Evolutionary conservation across 23 tunicate genomes (phyloP).

Genomic region (Phallusia fumigata): DNA sequence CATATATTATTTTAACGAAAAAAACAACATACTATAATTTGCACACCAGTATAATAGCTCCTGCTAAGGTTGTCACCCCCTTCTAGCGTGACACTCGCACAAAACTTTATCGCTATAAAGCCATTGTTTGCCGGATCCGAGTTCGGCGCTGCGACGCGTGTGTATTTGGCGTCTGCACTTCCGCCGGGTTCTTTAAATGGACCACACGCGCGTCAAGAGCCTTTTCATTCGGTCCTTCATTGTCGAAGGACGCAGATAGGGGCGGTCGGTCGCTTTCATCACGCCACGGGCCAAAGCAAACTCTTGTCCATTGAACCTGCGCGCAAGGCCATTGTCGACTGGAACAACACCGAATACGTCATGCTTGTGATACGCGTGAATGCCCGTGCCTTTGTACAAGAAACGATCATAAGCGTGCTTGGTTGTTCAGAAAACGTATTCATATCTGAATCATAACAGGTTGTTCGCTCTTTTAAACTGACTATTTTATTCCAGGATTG

Average conservation of each 20-base stretch:
- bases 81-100: neutral
- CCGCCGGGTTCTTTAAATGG: neutral
- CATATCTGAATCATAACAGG: neutral
- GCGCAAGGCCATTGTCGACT: neutral
- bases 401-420: too few species aligned
- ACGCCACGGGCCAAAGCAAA: conserved; percentile 6
- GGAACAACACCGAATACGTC: neutral
- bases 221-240: neutral
- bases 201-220: conserved; percentile 4
- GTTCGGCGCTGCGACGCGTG: neutral
- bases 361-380: neutral
- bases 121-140: neutral
- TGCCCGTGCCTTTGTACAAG: too few species aligned
- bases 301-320: neutral
- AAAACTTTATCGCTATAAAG: neutral
- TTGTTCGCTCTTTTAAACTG: neutral
- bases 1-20: too few species aligned
- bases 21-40: neutral
- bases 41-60: neutral
- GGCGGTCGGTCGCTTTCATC: neutral
- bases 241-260: neutral
- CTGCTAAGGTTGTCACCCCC: neutral
- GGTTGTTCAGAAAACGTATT: too few species aligned
- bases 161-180: neutral
- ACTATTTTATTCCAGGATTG: conserved; percentile 43